Base-by-base conservation (phyloP, 1,140 invertebrate species). In the Zaprionus ghesquierei region DNA sequence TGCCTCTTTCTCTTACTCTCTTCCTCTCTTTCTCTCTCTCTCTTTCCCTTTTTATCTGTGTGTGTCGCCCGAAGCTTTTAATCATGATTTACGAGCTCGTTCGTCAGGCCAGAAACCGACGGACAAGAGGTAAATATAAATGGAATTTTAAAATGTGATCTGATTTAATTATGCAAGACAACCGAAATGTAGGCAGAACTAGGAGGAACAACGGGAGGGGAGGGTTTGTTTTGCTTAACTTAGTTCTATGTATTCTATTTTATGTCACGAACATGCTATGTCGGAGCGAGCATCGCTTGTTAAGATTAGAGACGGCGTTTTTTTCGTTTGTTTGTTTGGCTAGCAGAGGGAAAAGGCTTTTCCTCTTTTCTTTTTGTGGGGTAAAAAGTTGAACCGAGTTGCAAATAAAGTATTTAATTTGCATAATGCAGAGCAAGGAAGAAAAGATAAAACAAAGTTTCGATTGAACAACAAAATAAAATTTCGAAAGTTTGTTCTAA, bases 61-160 rank as follows among this genome's bases (percentile, higher is more conserved):
- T 71, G 69, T 85, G 84, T 80, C 80, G 78, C 89, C 84, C 74
- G 65, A 89, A 89, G 89, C 89, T 89, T 90, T 90, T 90, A 90
- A 90, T 90, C 89, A 90, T 90, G 89, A 90, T 90, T 90, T 90
- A 90, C 89, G 89, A 90, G 78, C 70, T 56, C 53, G 63, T 66
- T 41, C 61, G 74, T 75, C 81, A 62, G 8, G 54, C 61, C 70
- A 66, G 50, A 68, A n/a, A n/a, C n/a, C 62, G 69, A 74, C 69
- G 69, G 81, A 86, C 81, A 64, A 82, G 81, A 84, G 84, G 80
- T 90, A 90, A 90, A 90, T 90, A 90, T 90, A 90, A 90, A 90
- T 90, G 89, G 89, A 90, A 90, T 90, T 90, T 90, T 90, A 89
- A 90, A 90, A 89, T 89, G 89, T 82, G 89, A 90, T 90, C 89